Base-by-base conservation (phyloP, 2,888 invertebrate genomes). In the Pelosia muscerda region DNA sequence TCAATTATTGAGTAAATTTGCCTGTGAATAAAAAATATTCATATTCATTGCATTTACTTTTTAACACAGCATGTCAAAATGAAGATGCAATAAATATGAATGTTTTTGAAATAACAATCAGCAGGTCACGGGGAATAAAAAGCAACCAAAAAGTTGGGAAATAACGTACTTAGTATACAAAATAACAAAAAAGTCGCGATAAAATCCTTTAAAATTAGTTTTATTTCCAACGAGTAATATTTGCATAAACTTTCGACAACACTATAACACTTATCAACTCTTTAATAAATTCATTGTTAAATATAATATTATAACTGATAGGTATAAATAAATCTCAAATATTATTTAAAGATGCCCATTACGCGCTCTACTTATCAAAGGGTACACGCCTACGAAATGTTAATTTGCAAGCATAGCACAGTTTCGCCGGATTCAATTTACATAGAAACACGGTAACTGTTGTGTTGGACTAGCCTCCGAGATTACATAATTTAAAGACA, bases 401-500 rank as follows among this genome's bases (percentile, higher is more conserved):
- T 62, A 71, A 74, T 78, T 74, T 22, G 26, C 22, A 58, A 56
- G n/a, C 31, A 38, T 57, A 69, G 65, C 68, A 71, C 57, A 74
- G 66, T 74, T 75, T 79, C 26, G 73, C 63, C 73, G 64, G 57
- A 72, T 72, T 65, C 19, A 66, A 76, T 79, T 79, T 75, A 66
- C 72, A 74, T 76, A 76, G 73, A 72, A 59, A 68, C 75, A 75
- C 72, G 55, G 68, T 61, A 71, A 75, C 69, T 76, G 72, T 73
- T 74, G 69, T 73, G 53, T 62, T 42, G 38, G 67, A 56, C 76
- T 68, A 73, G 56, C 61, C 72, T 72, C 67, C 58, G 53, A 56
- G 62, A 74, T 86, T 85, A 81, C 81, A 83, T 82, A 85, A 85
- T 70, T 58, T 70, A 71, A 74, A 73, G 72, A 78, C 64, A 73